phyloP scores from a whole-genome alignment of 2,888 invertebrate species.

The Cheiracanthium punctorium region DNA sequence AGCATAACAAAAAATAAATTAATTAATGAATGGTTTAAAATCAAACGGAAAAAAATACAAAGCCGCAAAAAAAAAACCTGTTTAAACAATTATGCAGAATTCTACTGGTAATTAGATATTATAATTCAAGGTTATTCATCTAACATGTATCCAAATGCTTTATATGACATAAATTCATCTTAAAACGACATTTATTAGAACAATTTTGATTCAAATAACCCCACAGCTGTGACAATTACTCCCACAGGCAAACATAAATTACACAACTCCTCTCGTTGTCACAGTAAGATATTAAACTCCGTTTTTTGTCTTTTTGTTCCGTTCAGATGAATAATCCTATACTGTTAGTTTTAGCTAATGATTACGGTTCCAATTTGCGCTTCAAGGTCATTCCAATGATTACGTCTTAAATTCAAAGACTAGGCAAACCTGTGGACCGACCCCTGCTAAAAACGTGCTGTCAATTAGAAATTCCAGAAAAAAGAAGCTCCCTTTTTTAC shows the following conservation, averaged over 20 bases:
- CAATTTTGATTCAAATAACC: not conserved
- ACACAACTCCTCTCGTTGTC: not conserved
- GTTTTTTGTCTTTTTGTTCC: not conserved
- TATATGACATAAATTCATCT: not conserved
- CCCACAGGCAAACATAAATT: not conserved
- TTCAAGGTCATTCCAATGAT: not conserved
- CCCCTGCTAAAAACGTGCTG: not conserved
- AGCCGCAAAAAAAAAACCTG: too few relatives aligned
- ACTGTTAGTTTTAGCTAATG: too few relatives aligned
- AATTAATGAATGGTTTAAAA: too few relatives aligned
- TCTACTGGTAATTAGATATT: not conserved
- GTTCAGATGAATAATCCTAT: not conserved
- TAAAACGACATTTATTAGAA: not conserved
- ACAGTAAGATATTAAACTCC: not conserved
- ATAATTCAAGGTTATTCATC: not conserved
- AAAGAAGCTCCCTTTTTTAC: too few relatives aligned
- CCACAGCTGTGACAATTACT: not conserved
- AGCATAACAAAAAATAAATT: too few relatives aligned
- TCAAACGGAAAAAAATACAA: too few relatives aligned
- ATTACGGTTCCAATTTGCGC: not conserved
- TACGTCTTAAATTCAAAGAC: not conserved
- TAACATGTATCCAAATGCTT: not conserved
- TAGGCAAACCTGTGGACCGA: not conserved
- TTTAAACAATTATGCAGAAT: too few relatives aligned
- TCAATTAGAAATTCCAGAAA: too few relatives aligned